A percentile compares a stretch with the other conserved stretches of the same genome.
Conservation (phyloP, 2,888 invertebrate genomes). For the Aricia artaxerxes region DNA sequence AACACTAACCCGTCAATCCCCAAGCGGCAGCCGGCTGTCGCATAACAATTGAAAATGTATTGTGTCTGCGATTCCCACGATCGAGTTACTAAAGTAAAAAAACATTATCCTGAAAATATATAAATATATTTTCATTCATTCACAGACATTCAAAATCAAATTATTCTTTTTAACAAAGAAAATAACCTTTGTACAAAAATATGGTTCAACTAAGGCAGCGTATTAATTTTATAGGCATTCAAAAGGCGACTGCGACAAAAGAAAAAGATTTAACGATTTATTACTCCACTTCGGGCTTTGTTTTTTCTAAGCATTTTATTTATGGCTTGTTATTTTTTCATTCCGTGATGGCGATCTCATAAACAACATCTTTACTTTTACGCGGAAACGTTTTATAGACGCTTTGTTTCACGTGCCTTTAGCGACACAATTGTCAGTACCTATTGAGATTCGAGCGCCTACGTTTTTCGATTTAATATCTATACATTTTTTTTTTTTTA, state of each 20-base stretch:
- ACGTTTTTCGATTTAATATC: no score
- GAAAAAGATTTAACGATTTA: slow-evolving; percentile 29
- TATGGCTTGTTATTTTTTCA: slow-evolving; percentile 29
- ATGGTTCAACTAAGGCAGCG: slow-evolving; percentile 2
- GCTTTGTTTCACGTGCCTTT: neutral
- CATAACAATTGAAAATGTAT: no score
- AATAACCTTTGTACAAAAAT: slow-evolving; percentile 19
- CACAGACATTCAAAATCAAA: no score
- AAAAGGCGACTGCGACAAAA: slow-evolving; percentile 26
- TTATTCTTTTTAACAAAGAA: neutral
- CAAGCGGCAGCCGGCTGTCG: no score
- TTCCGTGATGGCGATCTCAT: slow-evolving; percentile 1
- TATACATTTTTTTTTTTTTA: no score
- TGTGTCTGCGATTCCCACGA: no score
- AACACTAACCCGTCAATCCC: no score
- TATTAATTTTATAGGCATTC: slow-evolving; percentile 30
- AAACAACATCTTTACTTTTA: slow-evolving; percentile 9
- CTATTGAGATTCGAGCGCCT: no score
- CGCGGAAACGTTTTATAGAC: neutral
- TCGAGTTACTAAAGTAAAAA: no score
- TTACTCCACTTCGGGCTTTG: slow-evolving; percentile 20
- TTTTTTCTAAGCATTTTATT: slow-evolving; percentile 31
- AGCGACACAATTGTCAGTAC: neutral
- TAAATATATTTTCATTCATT: no score
- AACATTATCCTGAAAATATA: no score